Evolutionary conservation across 2,888 invertebrate species (phyloP), one percentile per base, ranked within the genome.

Genomic region (Heliconius ismenius): DNA sequence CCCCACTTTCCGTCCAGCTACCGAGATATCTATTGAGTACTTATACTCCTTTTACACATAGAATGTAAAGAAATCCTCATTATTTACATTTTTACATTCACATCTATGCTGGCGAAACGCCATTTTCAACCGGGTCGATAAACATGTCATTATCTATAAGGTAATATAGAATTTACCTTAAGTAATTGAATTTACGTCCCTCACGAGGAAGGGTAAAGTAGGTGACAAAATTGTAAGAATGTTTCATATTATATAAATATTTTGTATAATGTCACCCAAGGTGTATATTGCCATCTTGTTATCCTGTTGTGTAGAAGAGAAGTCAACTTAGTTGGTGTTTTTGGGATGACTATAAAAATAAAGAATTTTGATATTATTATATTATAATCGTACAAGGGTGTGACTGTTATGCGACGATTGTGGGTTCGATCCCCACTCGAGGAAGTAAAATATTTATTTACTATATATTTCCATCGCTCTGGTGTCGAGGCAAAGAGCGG

Each of bases 121-220:
- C n/a, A 4, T 39, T 65, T n/a, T n/a, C n/a, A 39, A 65, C n/a
- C 13, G n/a, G 65, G 65, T 65, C 65, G 64, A 65, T 65, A 65
- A 39, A 39, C 65, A 65, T 13, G 21, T 65, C 24, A 65, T 39
- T 65, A 39, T 65, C 65, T 65, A 65, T 65, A 65, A 1, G 39
- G n/a, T 64, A 32, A 32, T 65, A 65, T 65, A 65, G 39, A 65
- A 39, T 65, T 65, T 65, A 39, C 36, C 36, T 65, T 24, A 65
- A 39, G n/a, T 65, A 65, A 65, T 65, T 39, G 36, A 65, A 13
- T 65, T 65, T 65, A 24, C 24, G 36, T n/a, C 65, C 39, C 24
- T 65, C n/a, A 65, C 36, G 65, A 39, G 13, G n/a, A 18, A 39
- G 36, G 65, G 58, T 58, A 21, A 3, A 54, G 6, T 6, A 32